Evolutionary conservation across 2,113 vertebrate species (phyloP).

Genomic region (Gorsachius goisagi): DNA sequence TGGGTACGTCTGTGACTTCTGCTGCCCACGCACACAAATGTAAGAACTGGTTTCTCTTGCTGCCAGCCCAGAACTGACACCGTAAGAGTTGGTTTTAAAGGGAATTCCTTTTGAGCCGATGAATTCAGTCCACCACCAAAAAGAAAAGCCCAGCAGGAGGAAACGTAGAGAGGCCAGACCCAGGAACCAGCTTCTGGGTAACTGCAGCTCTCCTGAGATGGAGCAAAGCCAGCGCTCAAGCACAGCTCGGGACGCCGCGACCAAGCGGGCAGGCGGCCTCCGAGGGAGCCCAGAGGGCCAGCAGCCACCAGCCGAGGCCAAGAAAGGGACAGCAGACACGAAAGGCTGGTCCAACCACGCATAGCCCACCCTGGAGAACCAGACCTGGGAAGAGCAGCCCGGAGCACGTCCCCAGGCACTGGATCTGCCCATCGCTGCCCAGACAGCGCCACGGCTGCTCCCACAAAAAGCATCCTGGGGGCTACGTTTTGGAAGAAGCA

Average conservation of each 20-base stretch:
- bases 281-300: background rate
- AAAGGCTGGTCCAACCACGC: background rate
- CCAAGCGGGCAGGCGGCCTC: background rate
- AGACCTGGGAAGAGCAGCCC: background rate
- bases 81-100: background rate
- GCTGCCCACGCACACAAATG: background rate
- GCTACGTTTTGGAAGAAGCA: background rate
- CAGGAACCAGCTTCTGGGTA: background rate
- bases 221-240: background rate
- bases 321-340: background rate
- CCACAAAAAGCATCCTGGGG: background rate
- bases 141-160: background rate
- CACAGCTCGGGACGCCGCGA: background rate
- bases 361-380: background rate
- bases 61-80: background rate
- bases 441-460: background rate
- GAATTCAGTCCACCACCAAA: background rate
- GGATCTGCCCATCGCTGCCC: background rate
- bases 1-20: background rate
- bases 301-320: accelerated
- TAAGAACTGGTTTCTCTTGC: background rate
- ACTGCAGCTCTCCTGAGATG: background rate
- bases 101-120: background rate
- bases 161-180: background rate
- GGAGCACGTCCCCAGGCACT: background rate